Conservation (phyloP, 2,113 vertebrate genomes). For the Pseudonaja textilis region DNA sequence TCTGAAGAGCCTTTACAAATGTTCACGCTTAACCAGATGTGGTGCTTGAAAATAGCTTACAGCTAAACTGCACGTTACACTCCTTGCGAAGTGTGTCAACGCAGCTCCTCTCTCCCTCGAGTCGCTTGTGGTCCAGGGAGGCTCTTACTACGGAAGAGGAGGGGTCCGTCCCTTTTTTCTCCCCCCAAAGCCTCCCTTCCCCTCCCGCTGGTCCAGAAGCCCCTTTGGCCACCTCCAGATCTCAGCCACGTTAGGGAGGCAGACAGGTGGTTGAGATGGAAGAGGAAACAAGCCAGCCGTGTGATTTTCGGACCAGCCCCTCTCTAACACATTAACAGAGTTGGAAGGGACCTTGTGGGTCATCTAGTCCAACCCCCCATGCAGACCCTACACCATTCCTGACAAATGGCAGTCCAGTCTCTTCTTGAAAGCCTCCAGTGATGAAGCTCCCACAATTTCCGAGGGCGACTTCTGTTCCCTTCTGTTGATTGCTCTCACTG, state of each 20-base stretch:
- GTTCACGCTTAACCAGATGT: background rate
- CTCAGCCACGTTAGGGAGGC: background rate
- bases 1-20: background rate
- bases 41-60: background rate
- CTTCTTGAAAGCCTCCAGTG: no score
- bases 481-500: no score
- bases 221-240: background rate
- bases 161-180: background rate
- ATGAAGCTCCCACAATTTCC: no score
- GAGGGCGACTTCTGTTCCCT: no score
- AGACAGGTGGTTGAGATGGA: background rate
- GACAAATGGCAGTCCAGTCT: no score
- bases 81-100: background rate
- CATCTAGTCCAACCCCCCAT: no score
- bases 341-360: no score
- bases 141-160: background rate
- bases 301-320: no score
- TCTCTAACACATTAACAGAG: no score
- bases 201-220: background rate
- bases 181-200: background rate
- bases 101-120: background rate
- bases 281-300: no score
- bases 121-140: background rate
- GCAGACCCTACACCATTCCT: no score
- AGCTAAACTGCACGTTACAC: background rate